Evolutionary conservation across 2,797 vertebrate genomes (phyloP).

Genomic region (Sebastolobus altivelis): DNA sequence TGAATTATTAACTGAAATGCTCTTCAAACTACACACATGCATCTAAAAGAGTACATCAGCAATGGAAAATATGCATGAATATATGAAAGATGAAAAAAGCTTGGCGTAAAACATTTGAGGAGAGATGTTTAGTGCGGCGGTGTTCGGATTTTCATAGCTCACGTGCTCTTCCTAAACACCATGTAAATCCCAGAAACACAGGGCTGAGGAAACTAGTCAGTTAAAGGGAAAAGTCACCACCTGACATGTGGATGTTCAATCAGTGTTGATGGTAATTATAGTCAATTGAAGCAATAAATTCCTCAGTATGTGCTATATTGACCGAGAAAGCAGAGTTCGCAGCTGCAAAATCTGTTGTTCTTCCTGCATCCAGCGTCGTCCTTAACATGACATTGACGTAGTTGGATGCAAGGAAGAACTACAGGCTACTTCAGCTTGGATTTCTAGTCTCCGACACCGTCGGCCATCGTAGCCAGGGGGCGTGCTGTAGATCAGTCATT

Average conservation of each 20-base stretch:
- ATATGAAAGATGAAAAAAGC: neutral
- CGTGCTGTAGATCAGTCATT: no score
- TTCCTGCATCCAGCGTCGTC: neutral
- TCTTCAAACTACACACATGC: slow-evolving; percentile 50
- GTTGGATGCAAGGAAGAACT: neutral
- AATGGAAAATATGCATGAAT: slow-evolving; percentile 41
- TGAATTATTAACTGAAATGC: slow-evolving; percentile 3
- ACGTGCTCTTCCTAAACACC: neutral
- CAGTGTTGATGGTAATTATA: slow-evolving; percentile 1
- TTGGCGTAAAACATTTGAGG: slow-evolving; percentile 24
- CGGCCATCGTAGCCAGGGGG: no score
- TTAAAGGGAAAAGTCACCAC: neutral
- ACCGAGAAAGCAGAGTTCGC: fast-evolving
- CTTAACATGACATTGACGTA: neutral
- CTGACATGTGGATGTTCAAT: neutral
- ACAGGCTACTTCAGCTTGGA: neutral
- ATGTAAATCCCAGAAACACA: neutral
- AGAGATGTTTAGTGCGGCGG: slow-evolving; percentile 55
- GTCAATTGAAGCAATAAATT: neutral
- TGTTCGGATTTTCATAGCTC: slow-evolving; percentile 34
- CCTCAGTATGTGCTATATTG: neutral
- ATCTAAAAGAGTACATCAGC: slow-evolving; percentile 7
- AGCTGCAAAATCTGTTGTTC: neutral
- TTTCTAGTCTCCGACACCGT: no score
- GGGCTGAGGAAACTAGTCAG: neutral